Evolutionary conservation across 92 coral and sea anemone genomes (phyloP), one percentile per base, ranked within the genome.

Genomic region (Pocillopora grandis): DNA sequence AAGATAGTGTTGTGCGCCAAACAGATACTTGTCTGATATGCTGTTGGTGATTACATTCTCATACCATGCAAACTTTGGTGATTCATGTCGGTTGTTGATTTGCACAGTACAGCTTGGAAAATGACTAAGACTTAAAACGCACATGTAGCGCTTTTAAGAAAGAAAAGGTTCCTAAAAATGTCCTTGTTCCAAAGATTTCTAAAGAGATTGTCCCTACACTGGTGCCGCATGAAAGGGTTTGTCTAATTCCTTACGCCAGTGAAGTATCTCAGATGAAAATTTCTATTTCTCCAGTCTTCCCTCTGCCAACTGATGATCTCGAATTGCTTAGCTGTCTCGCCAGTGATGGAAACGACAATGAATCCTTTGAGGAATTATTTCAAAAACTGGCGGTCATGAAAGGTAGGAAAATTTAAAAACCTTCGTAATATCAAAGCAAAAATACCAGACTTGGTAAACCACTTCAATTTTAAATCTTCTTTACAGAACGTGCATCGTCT

Each of bases 291-390:
- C 55, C 52, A 82, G 86, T 15, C 78, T 60, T 71, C 33, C 60
- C 78, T 42, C 63, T 84, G 66, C 85, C 92, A 20, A 78, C 85
- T 62, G 95, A 92, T 52, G 92, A 92, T 68, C 68, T 82, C 14
- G 93, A 92, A 75, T 70, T 92, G 76, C 92, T 92, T 13, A 79
- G 77, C 66, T 85, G 88, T 77, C 62, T 89, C 7, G 90, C 86
- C 16, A 82, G 83, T 13, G 92, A 90, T 12, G 91, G 89, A 23
- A 88, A 91, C 11, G 93, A 86, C 37, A 89, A 78, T 37, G 98
- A 95, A 77, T 92, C 98, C 16, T 95, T 93, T 82, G 98, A 93
- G 68, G 89, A 87, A 21, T 85, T 95, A 14, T 95, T 95, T 87
- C 87, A 91, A 31, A 91, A 88, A 76, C 91, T 95, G n/a, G 89